Evolutionary conservation across 2,797 vertebrate genomes (phyloP).

Genomic region (Prionace glauca): DNA sequence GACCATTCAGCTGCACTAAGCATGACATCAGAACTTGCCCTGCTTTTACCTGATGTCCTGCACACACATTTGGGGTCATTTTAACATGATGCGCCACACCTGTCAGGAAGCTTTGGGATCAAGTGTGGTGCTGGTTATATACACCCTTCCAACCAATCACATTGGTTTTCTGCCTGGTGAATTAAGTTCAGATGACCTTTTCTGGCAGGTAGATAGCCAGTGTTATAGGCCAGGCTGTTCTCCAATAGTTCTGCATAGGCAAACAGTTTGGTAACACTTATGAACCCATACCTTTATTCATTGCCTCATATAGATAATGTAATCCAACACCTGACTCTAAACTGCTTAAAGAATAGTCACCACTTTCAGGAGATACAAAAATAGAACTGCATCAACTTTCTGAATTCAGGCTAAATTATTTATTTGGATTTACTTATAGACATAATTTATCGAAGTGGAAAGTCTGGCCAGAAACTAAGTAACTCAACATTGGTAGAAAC

Average conservation of each 20-base stretch:
- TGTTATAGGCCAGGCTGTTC: not conserved
- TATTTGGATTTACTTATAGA: not conserved
- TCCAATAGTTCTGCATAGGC: not conserved
- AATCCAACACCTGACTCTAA: not conserved
- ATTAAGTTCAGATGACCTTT: not conserved
- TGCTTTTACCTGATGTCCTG: not conserved
- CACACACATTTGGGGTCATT: not conserved
- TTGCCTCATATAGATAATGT: not conserved
- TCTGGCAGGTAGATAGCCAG: not conserved
- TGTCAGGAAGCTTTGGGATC: not conserved
- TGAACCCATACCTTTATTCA: not conserved
- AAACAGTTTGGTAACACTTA: not conserved
- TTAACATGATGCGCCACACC: not conserved
- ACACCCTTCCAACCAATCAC: not conserved
- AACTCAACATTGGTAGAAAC: not conserved
- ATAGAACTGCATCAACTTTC: not conserved
- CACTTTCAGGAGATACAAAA: not conserved
- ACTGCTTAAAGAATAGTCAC: not conserved
- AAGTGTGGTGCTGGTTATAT: not conserved
- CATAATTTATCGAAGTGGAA: not conserved
- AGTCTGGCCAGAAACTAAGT: not conserved
- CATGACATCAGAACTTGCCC: not conserved
- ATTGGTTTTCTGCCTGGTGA: not conserved
- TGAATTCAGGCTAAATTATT: not conserved
- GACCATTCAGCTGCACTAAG: not conserved